phyloP scores from a whole-genome alignment of 2,797 vertebrate species.

The Sebastes baramenuke region DNA sequence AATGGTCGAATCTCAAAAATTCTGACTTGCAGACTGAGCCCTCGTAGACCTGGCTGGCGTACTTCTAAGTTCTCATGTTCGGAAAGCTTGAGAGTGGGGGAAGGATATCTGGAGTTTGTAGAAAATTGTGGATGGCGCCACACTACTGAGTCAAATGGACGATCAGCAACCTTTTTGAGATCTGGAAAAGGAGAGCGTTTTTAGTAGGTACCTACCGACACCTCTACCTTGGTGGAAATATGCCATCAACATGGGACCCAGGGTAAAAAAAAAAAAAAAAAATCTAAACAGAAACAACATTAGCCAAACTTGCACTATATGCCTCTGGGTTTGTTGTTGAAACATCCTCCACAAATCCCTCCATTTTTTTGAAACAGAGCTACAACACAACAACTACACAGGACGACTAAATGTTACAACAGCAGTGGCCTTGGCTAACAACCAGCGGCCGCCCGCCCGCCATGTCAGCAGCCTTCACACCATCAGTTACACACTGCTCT shows the following conservation, averaged over 20 bases:
- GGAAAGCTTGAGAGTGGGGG: slow-evolving; percentile 46
- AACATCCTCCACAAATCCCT: slow-evolving; percentile 65
- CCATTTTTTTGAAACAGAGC: slow-evolving; percentile 59
- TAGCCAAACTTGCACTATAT: slow-evolving; percentile 85
- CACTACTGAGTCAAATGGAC: slow-evolving; percentile 70
- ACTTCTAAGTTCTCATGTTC: slow-evolving; percentile 54
- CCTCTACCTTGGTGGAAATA: slow-evolving; percentile 65
- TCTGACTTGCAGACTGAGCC: slow-evolving; percentile 80
- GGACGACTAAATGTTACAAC: slow-evolving; percentile 74
- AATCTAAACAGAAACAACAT: slow-evolving; percentile 64
- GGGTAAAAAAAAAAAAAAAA: slow-evolving; percentile 53
- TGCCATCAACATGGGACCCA: slow-evolving; percentile 73
- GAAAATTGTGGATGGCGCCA: slow-evolving; percentile 45
- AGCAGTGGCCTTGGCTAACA: slow-evolving; percentile 78
- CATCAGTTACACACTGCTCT: slow-evolving; percentile 80
- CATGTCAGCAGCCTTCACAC: slow-evolving; percentile 58
- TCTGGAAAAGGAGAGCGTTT: slow-evolving; percentile 42
- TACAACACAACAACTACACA: slow-evolving; percentile 63
- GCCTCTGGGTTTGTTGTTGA: slow-evolving; percentile 78
- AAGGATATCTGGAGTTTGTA: slow-evolving; percentile 42
- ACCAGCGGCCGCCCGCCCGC: slow-evolving; percentile 58
- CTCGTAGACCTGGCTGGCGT: slow-evolving; percentile 63
- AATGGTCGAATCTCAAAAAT: slow-evolving; percentile 67
- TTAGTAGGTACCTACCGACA: slow-evolving; percentile 71
- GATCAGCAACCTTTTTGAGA: slow-evolving; percentile 50